phyloP scores from a whole-genome alignment of 2,888 invertebrate genomes.

The Molanna angustata region DNA sequence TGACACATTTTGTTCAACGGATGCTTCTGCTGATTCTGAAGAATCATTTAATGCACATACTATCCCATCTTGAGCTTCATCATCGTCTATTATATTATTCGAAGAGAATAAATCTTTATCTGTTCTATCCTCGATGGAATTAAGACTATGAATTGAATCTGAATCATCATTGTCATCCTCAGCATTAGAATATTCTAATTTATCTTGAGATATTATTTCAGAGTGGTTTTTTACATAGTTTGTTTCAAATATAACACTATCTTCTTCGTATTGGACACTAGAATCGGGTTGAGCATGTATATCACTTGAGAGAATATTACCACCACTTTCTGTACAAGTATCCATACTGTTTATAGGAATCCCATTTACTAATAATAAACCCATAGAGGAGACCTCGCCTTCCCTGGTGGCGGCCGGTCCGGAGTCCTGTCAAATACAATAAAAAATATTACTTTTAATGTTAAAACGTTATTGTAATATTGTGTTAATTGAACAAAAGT shows the following conservation, averaged over 20 bases:
- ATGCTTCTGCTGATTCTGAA: conserved; percentile 34
- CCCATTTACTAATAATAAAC: conserved; percentile 50
- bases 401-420: conserved; percentile 56
- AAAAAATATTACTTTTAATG: neutral
- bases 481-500: too few relatives aligned
- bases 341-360: conserved; percentile 49
- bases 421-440: conserved; percentile 44
- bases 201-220: conserved; percentile 6
- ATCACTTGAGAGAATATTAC: conserved; percentile 38
- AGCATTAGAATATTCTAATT: neutral
- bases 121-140: conserved; percentile 10
- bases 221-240: conserved; percentile 11
- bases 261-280: conserved; percentile 17
- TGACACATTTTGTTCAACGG: conserved; percentile 51
- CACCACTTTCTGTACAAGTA: conserved; percentile 17
- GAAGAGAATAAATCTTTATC: conserved; percentile 2
- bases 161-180: conserved; percentile 6
- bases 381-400: conserved; percentile 50
- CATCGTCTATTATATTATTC: neutral
- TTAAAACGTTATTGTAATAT: too few relatives aligned
- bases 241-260: conserved; percentile 7
- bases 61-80: conserved; percentile 4
- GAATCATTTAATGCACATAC: conserved; percentile 1
- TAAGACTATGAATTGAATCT: conserved; percentile 7
- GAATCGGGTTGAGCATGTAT: conserved; percentile 52